Conservation (phyloP, 1,140 invertebrate species). For the Riptortus pedestris region DNA sequence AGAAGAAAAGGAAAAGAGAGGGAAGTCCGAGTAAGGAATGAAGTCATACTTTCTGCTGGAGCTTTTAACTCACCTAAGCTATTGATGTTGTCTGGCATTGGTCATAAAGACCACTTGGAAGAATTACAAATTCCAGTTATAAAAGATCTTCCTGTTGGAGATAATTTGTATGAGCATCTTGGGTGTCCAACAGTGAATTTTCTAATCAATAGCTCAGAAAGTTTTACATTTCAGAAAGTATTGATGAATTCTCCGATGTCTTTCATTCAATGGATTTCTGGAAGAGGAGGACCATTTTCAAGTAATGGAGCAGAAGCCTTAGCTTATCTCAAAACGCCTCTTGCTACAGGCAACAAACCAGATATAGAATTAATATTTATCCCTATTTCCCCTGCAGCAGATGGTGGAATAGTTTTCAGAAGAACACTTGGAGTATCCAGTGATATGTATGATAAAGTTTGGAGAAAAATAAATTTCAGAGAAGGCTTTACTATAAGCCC, state of each 20-base stretch:
- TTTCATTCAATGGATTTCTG: neutral
- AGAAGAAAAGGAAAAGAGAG: constrained; percentile 36
- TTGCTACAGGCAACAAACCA: neutral
- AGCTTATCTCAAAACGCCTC: neutral
- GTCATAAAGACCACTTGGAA: constrained; percentile 47
- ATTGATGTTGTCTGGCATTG: constrained; percentile 60
- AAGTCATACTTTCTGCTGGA: constrained; percentile 60
- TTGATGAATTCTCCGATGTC: neutral
- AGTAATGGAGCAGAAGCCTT: neutral
- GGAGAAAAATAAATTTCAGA: neutral
- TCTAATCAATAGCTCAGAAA: neutral
- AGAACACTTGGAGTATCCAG: neutral
- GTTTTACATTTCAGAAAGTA: neutral
- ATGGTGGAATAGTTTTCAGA: neutral
- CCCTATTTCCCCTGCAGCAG: neutral
- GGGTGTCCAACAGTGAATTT: constrained; percentile 34
- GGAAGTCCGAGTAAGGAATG: constrained; percentile 38
- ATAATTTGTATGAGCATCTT: constrained; percentile 46
- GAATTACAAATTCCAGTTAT: constrained; percentile 39
- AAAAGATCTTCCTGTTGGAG: constrained; percentile 46
- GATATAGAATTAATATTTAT: neutral
- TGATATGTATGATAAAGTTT: neutral
- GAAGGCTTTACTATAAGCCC: neutral
- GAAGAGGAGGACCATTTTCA: neutral
- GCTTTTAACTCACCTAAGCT: constrained; percentile 61